phyloP scores from a whole-genome alignment of 2,797 vertebrate genomes.

The Pterois miles region DNA sequence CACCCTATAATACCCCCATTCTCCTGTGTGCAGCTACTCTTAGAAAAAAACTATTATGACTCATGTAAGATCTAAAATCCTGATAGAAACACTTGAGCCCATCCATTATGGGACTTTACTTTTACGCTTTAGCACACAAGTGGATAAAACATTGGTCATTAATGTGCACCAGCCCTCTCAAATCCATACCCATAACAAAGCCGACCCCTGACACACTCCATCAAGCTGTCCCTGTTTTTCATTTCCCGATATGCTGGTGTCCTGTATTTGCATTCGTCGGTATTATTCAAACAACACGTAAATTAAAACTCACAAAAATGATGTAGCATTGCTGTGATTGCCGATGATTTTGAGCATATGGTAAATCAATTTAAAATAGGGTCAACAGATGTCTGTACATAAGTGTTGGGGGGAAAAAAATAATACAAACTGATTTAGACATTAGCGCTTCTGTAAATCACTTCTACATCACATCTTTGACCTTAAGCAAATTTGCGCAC shows the following conservation, averaged over 20 bases:
- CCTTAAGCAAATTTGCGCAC: constrained; percentile 19
- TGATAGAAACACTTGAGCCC: constrained; percentile 56
- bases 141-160: constrained; percentile 62
- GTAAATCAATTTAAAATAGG: constrained; percentile 5
- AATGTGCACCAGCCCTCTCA: constrained; percentile 54
- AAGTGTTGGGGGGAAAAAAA: not conserved
- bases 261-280: not conserved
- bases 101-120: constrained; percentile 57
- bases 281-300: not conserved
- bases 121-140: constrained; percentile 48
- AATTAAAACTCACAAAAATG: not conserved
- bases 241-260: not conserved
- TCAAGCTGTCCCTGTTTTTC: constrained; percentile 17
- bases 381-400: constrained; percentile 13
- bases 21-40: not conserved
- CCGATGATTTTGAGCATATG: not conserved
- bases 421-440: constrained; percentile 29
- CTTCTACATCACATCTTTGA: constrained; percentile 51
- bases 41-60: constrained; percentile 9
- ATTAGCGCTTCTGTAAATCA: constrained; percentile 34
- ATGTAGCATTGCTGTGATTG: not conserved
- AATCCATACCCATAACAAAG: constrained; percentile 50
- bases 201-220: constrained; percentile 41
- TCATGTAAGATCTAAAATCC: constrained; percentile 48
- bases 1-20: constrained; percentile 3